Conservation (phyloP, 37 sponge, comb jelly and placozoan genomes). For the Ianthella basta region DNA sequence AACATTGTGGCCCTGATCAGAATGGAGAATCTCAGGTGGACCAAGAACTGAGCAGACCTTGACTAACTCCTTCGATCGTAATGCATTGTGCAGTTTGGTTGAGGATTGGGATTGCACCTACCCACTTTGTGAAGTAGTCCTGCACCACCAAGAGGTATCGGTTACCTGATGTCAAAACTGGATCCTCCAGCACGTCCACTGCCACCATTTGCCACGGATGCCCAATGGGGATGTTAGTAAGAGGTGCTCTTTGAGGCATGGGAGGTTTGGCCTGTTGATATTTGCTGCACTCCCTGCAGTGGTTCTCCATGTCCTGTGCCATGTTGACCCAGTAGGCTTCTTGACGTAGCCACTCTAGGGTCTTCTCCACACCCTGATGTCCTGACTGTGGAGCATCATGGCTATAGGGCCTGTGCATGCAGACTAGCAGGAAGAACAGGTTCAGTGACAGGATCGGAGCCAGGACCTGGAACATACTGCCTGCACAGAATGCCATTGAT, state of each 20-base stretch:
- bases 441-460: neutral
- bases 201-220: constrained; percentile 21
- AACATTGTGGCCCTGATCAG: neutral
- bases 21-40: neutral
- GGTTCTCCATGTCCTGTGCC: constrained; percentile 35
- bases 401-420: constrained; percentile 1
- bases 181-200: neutral
- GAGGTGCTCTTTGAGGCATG: constrained; percentile 27
- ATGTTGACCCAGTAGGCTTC: constrained; percentile 65
- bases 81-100: neutral
- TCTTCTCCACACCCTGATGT: constrained; percentile 64
- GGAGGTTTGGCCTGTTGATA: constrained; percentile 40
- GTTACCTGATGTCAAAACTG: neutral
- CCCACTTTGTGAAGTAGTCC: constrained; percentile 19
- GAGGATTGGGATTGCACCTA: neutral
- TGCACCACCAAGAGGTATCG: neutral
- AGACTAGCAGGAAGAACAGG: constrained; percentile 30
- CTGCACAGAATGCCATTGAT: constrained; percentile 53
- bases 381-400: constrained; percentile 48
- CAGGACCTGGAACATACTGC: constrained; percentile 32
- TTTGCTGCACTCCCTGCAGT: constrained; percentile 48
- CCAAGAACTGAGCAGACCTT: neutral
- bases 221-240: neutral
- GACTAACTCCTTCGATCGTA: neutral
- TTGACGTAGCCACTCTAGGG: constrained; percentile 36